Evolutionary conservation across 2,888 invertebrate species (phyloP), one percentile per base, ranked within the genome.

Genomic region (Yponomeuta malinellus): DNA sequence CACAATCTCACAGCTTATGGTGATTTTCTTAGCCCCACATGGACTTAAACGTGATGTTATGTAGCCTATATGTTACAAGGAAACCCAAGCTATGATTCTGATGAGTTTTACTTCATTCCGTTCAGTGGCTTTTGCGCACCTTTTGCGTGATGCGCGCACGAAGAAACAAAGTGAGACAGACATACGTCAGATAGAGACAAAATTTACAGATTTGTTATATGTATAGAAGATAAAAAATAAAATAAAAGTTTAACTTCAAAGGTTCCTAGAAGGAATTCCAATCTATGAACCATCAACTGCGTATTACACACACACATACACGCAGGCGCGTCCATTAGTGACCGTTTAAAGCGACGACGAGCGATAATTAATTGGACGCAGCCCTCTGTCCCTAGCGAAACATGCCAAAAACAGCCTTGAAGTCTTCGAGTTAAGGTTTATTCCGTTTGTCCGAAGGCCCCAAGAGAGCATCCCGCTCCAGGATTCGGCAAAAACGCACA

Each of bases 301-400:
- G 52, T 15, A 59, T 59, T 5, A 59, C 52, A 15, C 15, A 15
- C 15, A 64, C 64, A 64, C 29, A 65, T 29, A 65, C 65, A 65
- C 33, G 8, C 29, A 29, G 64, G 12, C 31, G 31, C 33, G 12
- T 33, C 29, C 65, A 65, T 65, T 65, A 65, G 29, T 33, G 65
- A 65, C 65, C 65, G 65, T 65, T 65, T 65, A 65, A 29, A 31
- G 3, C 9, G 10, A 65, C 29, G 33, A 65, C 33, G 23, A 63
- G 31, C 29, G 33, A 31, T 65, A 65, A 65, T 65, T 65, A 65
- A 65, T 65, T 31, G n/a, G 65, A 23, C 65, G 31, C 31, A 65
- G 65, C 33, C 65, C 33, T 33, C 65, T 10, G 29, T 65, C 65
- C 29, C 10, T 29, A 29, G 10, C 29, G 65, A 65, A 6, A 29